Percentiles rank a stretch among this genome's conserved stretches.
These are phyloP conservation scores for Euphydryas editha DNA, from an alignment of 2,888 invertebrate genomes.

Conservation along the genomic window DNA sequence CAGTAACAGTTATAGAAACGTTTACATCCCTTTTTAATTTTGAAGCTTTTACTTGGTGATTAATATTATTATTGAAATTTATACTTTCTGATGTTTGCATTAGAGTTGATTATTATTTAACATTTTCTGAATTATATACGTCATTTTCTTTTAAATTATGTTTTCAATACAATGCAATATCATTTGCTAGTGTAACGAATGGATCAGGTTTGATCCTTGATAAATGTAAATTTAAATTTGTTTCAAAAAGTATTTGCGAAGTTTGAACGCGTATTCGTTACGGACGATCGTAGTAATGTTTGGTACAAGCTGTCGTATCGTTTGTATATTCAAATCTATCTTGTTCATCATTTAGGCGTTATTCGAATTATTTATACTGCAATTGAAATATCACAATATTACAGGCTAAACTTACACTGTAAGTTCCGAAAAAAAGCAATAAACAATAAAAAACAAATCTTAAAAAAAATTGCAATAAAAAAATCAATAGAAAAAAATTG, in stretches of 20 bases:
- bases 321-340: conserved; percentile 24
- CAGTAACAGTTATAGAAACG: not conserved
- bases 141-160: conserved; percentile 44
- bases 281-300: conserved; percentile 40
- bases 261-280: conserved; percentile 54
- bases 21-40: not conserved
- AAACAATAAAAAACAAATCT: too few relatives aligned
- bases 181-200: conserved; percentile 68
- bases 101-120: conserved; percentile 42
- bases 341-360: conserved; percentile 10
- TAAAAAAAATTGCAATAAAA: too few relatives aligned
- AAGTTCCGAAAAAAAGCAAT: too few relatives aligned
- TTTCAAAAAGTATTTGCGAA: conserved; percentile 59
- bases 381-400: not conserved
- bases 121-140: conserved; percentile 19
- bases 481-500: too few relatives aligned
- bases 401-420: too few relatives aligned
- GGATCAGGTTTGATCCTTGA: conserved; percentile 68
- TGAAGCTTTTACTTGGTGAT: not conserved
- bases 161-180: conserved; percentile 68
- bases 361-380: not conserved
- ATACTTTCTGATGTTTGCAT: not conserved
- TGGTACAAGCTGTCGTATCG: conserved; percentile 22
- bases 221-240: conserved; percentile 73
- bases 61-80: fast-evolving